Percentiles rank a stretch among this genome's conserved stretches.
phyloP scores from a whole-genome alignment of 2,113 vertebrate species.

The Pyrgilauda ruficollis region DNA sequence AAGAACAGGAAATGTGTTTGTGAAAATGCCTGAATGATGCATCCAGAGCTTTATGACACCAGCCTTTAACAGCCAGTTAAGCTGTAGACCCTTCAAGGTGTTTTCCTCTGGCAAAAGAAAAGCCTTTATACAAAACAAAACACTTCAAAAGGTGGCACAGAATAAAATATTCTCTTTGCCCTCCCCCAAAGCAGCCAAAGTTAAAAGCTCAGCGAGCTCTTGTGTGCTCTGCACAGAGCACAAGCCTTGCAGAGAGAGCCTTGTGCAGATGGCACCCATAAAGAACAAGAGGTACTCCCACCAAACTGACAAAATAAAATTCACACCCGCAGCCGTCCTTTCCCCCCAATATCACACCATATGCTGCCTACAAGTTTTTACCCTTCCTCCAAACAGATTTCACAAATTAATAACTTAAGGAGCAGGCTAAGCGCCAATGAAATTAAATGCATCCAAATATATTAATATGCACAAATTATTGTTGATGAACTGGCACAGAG shows the following conservation, averaged over 20 bases:
- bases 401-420: conserved; percentile 58
- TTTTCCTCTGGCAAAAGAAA: neutral
- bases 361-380: conserved; percentile 63
- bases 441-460: conserved; percentile 33
- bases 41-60: neutral
- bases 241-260: conserved; percentile 33
- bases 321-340: conserved; percentile 57
- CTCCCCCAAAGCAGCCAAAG: conserved; percentile 39
- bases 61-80: neutral
- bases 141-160: neutral
- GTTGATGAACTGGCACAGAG: conserved; percentile 42
- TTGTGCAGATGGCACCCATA: conserved; percentile 60
- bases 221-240: neutral
- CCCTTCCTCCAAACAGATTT: conserved; percentile 60
- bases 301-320: conserved; percentile 63
- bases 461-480: conserved; percentile 58
- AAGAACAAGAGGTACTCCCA: conserved; percentile 67
- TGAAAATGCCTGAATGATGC: neutral
- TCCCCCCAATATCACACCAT: conserved; percentile 65
- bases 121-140: neutral
- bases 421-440: neutral
- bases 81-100: neutral
- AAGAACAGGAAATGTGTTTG: neutral
- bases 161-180: conserved; percentile 42
- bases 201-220: conserved; percentile 18